Percentiles rank a stretch among this genome's conserved stretches.
phyloP scores from a whole-genome alignment of 2,888 invertebrate genomes.

The Odontothrips loti region DNA sequence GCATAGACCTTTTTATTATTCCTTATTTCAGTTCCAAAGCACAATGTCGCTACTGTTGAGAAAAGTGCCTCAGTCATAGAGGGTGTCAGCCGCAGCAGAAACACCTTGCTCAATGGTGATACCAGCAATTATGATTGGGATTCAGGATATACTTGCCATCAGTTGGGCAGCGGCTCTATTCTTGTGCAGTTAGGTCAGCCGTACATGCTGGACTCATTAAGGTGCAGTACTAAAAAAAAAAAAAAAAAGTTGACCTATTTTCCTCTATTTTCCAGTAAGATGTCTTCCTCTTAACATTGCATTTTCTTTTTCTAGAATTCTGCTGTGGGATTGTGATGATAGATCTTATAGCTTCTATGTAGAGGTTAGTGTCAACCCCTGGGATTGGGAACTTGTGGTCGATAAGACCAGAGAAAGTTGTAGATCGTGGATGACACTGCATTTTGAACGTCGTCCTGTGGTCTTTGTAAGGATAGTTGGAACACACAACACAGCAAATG shows the following conservation, averaged over 20 bases:
- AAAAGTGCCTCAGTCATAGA: slow-evolving; percentile 91
- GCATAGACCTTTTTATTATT: slow-evolving; percentile 8
- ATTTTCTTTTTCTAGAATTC: slow-evolving; percentile 52
- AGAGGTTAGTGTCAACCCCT: slow-evolving; percentile 87
- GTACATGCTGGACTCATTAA: slow-evolving; percentile 83
- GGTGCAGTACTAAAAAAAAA: slow-evolving; percentile 46
- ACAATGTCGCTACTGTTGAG: slow-evolving; percentile 89
- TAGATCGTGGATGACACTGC: slow-evolving; percentile 91
- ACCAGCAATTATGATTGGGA: slow-evolving; percentile 97
- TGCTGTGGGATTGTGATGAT: slow-evolving; percentile 97
- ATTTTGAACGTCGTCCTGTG: slow-evolving; percentile 77
- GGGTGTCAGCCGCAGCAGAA: slow-evolving; percentile 88
- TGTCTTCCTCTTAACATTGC: background rate
- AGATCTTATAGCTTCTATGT: slow-evolving; percentile 94
- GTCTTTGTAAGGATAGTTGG: slow-evolving; percentile 94
- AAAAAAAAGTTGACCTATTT: background rate
- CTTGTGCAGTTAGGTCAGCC: slow-evolving; percentile 95
- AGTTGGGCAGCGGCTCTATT: slow-evolving; percentile 89
- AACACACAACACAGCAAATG: slow-evolving; percentile 94
- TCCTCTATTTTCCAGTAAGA: background rate
- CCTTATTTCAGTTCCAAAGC: slow-evolving; percentile 62
- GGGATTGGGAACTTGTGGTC: slow-evolving; percentile 86
- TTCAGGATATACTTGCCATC: slow-evolving; percentile 96
- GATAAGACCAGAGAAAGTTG: slow-evolving; percentile 83
- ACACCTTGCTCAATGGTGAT: slow-evolving; percentile 94